Conservation (phyloP, 2,888 invertebrate genomes). For the Fissipunctia ypsillon region DNA sequence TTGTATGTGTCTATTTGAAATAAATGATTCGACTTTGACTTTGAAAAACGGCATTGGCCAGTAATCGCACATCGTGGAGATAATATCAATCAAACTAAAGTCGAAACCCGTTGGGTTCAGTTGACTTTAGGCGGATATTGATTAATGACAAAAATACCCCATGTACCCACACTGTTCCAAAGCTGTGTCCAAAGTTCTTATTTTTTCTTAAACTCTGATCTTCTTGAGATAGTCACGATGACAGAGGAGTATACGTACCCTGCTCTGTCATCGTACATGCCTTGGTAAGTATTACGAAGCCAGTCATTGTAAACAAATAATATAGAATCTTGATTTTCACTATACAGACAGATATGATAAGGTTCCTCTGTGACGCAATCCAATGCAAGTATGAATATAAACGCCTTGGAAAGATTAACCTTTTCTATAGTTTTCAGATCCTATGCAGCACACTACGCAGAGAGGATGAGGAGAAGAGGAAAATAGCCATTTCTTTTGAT, state of each 20-base stretch:
- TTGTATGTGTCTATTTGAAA: too few species aligned
- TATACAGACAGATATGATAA: too few species aligned
- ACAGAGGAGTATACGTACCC: background rate
- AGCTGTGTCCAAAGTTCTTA: too few species aligned
- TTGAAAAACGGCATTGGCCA: background rate
- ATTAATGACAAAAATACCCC: too few species aligned
- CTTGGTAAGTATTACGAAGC: background rate
- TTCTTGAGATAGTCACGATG: slow-evolving; percentile 4
- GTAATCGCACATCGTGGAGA: background rate
- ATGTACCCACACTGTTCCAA: too few species aligned
- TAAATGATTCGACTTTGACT: too few species aligned
- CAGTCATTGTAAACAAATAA: slow-evolving; percentile 4
- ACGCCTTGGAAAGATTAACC: too few species aligned
- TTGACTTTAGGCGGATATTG: too few species aligned
- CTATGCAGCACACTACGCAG: background rate
- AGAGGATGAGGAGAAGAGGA: background rate
- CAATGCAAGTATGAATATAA: background rate
- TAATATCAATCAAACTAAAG: background rate
- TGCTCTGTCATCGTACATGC: too few species aligned
- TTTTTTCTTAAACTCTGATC: too few species aligned
- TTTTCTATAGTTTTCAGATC: background rate
- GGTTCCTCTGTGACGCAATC: slow-evolving; percentile 4
- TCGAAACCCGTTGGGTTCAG: too few species aligned
- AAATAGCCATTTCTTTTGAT: too few species aligned
- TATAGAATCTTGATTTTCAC: background rate